Evolutionary conservation across 2,113 vertebrate species (phyloP), one percentile per base, ranked within the genome.

Genomic region (Saguinus midas): DNA sequence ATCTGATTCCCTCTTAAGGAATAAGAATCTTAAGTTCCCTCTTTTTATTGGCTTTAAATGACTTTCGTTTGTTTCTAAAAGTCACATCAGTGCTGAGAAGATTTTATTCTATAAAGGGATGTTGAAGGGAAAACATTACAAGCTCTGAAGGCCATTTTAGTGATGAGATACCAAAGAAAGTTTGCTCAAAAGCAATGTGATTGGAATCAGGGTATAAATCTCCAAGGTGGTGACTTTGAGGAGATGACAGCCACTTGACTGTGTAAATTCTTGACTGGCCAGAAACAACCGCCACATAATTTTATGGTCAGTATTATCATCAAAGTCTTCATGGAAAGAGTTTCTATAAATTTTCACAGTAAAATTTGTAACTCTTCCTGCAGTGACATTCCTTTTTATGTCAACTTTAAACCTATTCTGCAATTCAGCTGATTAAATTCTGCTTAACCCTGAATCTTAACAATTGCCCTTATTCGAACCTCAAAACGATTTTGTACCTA

Each of bases 281-380:
- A n/a, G 84, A 87, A 95, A 57, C 45, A 90, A 70, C 43, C 8
- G 50, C 81, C 79, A 70, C 3, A 43, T 37, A 66, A 37, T 85
- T 92, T 94, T 91, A 88, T 70, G 78, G 61, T 91, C 8, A 14
- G 50, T 40, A 52, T 90, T 94, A 81, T 76, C 64, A 87, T 87
- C 57, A 87, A 52, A 96, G 45, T 66, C 35, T 90, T 76, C 50
- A 52, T 50, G 40, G 45, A 92, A 96, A 35, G 20, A 66, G 27
- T 64, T 50, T 78, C 11, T 83, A 90, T 92, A 83, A 95, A 50
- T 75, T 48, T 97, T 87, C 52, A 18, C 45, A n/a, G 45, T 88
- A 78, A 75, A 72, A 92, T 94, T 57, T 92, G 48, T 80, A 84
- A 90, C 10, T 79, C 66, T 79, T 81, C 32, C 68, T 86, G 66